Percentiles rank a stretch among this genome's conserved stretches.
Evolutionary conservation across 2,888 invertebrate genomes (phyloP).

Genomic region (Glomeris marginata): DNA sequence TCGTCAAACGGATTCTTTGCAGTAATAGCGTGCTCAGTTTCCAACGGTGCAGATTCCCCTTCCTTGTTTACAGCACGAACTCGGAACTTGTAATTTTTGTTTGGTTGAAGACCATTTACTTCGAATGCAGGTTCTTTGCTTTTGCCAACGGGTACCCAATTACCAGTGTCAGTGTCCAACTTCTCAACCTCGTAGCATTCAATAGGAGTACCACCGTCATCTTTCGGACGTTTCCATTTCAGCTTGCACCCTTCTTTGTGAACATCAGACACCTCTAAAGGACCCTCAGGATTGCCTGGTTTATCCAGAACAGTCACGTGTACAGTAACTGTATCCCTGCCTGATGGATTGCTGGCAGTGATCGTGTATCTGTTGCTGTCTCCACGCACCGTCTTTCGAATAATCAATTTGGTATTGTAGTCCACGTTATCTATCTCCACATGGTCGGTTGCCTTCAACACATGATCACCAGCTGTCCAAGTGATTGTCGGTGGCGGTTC

Average conservation of each 20-base stretch:
- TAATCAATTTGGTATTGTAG: slow-evolving; percentile 71
- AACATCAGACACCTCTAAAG: slow-evolving; percentile 72
- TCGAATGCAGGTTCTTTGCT: slow-evolving; percentile 23
- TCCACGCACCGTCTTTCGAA: slow-evolving; percentile 61
- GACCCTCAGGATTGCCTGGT: slow-evolving; percentile 75
- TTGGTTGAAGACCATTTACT: slow-evolving; percentile 31
- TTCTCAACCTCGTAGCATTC: slow-evolving; percentile 29
- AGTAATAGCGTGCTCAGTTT: slow-evolving; percentile 31
- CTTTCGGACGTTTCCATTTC: slow-evolving; percentile 77
- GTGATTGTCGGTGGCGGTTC: slow-evolving; percentile 88
- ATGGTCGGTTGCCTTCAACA: slow-evolving; percentile 49
- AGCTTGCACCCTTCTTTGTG: slow-evolving; percentile 86
- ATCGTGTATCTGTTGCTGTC: slow-evolving; percentile 80
- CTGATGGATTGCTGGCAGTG: slow-evolving; percentile 70
- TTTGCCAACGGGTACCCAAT: slow-evolving; percentile 30
- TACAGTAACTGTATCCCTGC: slow-evolving; percentile 66
- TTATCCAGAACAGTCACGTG: slow-evolving; percentile 58
- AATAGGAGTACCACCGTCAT: slow-evolving; percentile 26
- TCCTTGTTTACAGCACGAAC: slow-evolving; percentile 40
- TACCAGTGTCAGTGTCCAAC: slow-evolving; percentile 29
- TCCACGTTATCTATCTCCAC: slow-evolving; percentile 68
- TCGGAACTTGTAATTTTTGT: slow-evolving; percentile 39
- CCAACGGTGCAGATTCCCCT: slow-evolving; percentile 38
- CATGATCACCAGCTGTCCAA: slow-evolving; percentile 77
- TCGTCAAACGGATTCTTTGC: slow-evolving; percentile 45